A percentile compares a stretch with the other conserved stretches of the same genome.
Evolutionary conservation across 2,797 vertebrate genomes (phyloP).

Genomic region (Pteronotus mesoamericanus): DNA sequence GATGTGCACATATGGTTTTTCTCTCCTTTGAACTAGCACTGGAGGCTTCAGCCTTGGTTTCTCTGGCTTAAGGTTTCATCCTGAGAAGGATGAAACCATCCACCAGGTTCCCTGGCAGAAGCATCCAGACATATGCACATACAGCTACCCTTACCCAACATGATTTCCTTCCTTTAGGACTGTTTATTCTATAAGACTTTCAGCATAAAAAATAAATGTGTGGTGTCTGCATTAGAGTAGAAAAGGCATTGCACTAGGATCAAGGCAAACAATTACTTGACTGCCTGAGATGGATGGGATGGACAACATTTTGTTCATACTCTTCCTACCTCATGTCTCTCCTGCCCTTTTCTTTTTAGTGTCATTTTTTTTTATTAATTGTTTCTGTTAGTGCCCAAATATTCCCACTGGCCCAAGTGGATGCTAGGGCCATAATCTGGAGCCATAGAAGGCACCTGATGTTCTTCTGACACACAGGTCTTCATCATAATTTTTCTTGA

Average conservation of each 20-base stretch:
- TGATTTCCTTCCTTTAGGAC: not conserved
- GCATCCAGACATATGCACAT: no score
- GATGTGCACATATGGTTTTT: no score
- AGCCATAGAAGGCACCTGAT: not conserved
- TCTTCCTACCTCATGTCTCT: not conserved
- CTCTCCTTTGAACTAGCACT: no score
- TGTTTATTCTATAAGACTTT: no score
- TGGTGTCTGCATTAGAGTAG: not conserved
- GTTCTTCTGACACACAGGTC: not conserved
- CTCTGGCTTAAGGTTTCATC: no score
- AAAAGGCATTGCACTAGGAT: rapidly evolving
- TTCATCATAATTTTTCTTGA: not conserved
- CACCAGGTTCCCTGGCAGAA: no score
- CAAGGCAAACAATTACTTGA: not conserved
- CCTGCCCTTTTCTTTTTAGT: no score
- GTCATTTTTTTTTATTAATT: not conserved
- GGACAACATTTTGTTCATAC: not conserved
- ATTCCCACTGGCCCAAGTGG: not conserved
- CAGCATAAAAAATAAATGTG: not conserved
- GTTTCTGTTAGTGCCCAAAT: not conserved
- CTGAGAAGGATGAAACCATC: no score
- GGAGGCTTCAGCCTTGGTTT: no score
- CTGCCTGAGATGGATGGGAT: not conserved
- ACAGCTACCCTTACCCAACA: no score
- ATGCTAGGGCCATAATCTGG: not conserved